Percentiles rank a stretch among this genome's conserved stretches.
phyloP scores from a whole-genome alignment of 2,113 vertebrate species.

The Ceyx margarethae region DNA sequence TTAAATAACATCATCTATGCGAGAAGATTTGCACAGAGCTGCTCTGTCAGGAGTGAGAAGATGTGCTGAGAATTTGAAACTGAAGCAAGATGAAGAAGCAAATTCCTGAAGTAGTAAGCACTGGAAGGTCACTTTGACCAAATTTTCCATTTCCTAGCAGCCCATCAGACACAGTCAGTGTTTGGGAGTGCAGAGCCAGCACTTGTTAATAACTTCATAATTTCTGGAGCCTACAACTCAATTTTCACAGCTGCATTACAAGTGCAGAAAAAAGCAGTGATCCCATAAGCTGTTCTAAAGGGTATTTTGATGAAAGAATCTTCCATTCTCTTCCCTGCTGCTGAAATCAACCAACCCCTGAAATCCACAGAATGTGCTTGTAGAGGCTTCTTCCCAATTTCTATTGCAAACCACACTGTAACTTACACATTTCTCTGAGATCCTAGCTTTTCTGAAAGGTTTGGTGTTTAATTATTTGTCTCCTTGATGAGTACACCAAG shows the following conservation, averaged over 20 bases:
- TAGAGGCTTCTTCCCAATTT: not conserved
- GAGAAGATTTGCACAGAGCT: not conserved
- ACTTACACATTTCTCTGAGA: not conserved
- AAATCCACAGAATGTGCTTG: not conserved
- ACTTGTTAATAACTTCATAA: not conserved
- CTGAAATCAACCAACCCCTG: not conserved
- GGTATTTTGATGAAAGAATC: not conserved
- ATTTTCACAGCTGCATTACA: not conserved
- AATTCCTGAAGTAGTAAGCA: not conserved
- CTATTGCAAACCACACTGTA: not conserved
- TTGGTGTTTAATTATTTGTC: not conserved
- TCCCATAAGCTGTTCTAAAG: not conserved
- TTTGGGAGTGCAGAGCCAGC: not conserved
- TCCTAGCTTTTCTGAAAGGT: not conserved
- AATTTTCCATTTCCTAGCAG: not conserved
- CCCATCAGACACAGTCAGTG: not conserved
- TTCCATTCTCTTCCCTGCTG: not conserved
- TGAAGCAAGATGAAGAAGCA: not conserved
- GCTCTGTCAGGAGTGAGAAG: not conserved
- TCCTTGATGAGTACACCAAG: not conserved
- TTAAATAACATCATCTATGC: fast-evolving
- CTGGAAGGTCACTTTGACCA: not conserved
- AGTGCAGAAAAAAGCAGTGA: not conserved
- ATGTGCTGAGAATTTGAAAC: not conserved
- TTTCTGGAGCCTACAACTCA: not conserved